phyloP scores from a whole-genome alignment of 2,797 vertebrate species.

The Helicolenus hilgendorfi region DNA sequence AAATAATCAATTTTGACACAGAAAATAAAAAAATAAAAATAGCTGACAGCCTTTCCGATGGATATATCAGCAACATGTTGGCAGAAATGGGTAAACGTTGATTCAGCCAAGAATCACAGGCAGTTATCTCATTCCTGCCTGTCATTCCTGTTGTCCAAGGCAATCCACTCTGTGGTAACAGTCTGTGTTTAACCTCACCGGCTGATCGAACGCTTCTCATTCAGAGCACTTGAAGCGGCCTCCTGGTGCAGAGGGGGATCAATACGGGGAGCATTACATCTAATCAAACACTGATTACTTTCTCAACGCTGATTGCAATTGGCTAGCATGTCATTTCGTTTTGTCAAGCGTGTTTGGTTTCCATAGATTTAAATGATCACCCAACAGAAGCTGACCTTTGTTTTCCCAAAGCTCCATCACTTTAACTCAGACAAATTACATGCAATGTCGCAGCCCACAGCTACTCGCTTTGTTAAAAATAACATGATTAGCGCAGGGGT shows the following conservation, averaged over 20 bases:
- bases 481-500: neutral
- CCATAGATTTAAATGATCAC: constrained; percentile 67
- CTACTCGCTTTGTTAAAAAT: constrained; percentile 14
- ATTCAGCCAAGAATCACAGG: constrained; percentile 48
- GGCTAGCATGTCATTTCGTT: constrained; percentile 64
- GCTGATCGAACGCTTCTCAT: constrained; percentile 75
- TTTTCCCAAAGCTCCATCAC: constrained; percentile 25
- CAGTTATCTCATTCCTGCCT: constrained; percentile 58
- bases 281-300: constrained; percentile 86
- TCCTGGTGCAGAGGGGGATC: constrained; percentile 67
- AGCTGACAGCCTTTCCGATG: constrained; percentile 29
- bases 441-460: neutral
- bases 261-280: constrained; percentile 70
- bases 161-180: constrained; percentile 52
- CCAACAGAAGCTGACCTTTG: constrained; percentile 61
- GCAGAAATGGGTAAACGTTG: constrained; percentile 36
- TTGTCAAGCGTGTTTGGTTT: constrained; percentile 58
- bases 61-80: constrained; percentile 39
- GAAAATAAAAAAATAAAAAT: neutral
- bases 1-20: constrained; percentile 41
- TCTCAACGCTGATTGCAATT: constrained; percentile 69
- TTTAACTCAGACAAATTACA: constrained; percentile 25
- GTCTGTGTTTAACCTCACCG: constrained; percentile 73
- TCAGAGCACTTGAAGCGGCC: constrained; percentile 55
- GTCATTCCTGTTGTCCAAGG: constrained; percentile 47